Conservation (phyloP, 2,113 vertebrate genomes). For the Apistogramma diplotaenia region DNA sequence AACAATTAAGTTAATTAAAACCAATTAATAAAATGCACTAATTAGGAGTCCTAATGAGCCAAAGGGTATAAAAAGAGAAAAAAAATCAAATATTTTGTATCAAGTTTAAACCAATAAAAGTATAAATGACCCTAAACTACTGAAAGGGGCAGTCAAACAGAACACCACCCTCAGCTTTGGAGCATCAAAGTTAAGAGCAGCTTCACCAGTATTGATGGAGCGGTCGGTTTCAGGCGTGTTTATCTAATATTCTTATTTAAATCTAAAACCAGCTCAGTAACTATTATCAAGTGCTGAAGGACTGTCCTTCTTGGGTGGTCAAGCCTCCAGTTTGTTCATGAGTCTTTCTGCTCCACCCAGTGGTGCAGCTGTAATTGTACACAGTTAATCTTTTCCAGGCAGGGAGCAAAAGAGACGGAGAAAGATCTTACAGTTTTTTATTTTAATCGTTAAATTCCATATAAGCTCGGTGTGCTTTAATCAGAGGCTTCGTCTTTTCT, state of each 20-base stretch:
- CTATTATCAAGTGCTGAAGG: neutral
- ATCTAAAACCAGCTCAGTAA: neutral
- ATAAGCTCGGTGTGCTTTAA: neutral
- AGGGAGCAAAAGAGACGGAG: neutral
- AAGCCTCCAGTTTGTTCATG: neutral
- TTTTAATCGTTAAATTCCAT: neutral
- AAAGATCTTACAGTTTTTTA: neutral
- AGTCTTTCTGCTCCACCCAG: conserved; percentile 49
- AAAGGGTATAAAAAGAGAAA: too few species aligned
- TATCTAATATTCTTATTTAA: rapidly evolving
- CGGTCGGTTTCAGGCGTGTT: neutral
- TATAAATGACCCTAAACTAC: neutral
- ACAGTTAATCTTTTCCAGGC: neutral
- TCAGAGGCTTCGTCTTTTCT: neutral
- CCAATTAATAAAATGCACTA: too few species aligned
- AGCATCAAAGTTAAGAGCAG: neutral
- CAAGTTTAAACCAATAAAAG: too few species aligned
- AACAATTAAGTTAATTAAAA: neutral
- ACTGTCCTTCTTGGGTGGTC: neutral
- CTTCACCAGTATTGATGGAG: neutral
- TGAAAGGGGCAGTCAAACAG: neutral
- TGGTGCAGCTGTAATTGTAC: conserved; percentile 34
- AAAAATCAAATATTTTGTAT: too few species aligned
- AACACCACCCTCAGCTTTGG: neutral
- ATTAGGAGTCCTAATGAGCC: too few species aligned